phyloP scores from a whole-genome alignment of 2,113 vertebrate species.

The Sclerurus mexicanus region DNA sequence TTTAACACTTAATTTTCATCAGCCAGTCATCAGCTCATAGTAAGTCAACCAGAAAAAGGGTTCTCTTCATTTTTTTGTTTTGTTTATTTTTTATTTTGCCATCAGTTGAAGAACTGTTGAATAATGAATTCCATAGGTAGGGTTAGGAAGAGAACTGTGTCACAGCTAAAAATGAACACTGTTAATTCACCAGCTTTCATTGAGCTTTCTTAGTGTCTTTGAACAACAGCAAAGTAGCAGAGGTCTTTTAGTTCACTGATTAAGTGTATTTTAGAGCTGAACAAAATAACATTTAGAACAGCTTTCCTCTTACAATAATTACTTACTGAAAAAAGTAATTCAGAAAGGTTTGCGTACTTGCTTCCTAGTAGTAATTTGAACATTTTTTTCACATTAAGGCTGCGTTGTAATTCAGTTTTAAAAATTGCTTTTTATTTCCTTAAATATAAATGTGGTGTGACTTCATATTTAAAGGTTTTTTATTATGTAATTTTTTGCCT shows the following conservation, averaged over 20 bases:
- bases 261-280: neutral
- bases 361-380: neutral
- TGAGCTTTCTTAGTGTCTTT: neutral
- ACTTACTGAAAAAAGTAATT: neutral
- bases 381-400: neutral
- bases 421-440: neutral
- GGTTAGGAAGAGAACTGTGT: neutral
- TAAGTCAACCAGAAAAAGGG: neutral
- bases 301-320: neutral
- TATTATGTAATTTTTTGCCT: neutral
- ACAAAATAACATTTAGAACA: neutral
- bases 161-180: neutral
- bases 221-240: neutral
- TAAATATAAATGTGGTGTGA: neutral
- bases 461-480: neutral
- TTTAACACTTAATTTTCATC: neutral
- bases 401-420: neutral
- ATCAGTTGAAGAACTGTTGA: neutral
- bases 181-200: neutral
- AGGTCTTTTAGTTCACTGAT: neutral
- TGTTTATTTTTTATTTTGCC: neutral
- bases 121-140: neutral
- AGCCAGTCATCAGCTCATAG: neutral
- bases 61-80: neutral
- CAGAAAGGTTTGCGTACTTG: neutral